phyloP scores from a whole-genome alignment of 2,797 vertebrate genomes.

The Carduelis carduelis region DNA sequence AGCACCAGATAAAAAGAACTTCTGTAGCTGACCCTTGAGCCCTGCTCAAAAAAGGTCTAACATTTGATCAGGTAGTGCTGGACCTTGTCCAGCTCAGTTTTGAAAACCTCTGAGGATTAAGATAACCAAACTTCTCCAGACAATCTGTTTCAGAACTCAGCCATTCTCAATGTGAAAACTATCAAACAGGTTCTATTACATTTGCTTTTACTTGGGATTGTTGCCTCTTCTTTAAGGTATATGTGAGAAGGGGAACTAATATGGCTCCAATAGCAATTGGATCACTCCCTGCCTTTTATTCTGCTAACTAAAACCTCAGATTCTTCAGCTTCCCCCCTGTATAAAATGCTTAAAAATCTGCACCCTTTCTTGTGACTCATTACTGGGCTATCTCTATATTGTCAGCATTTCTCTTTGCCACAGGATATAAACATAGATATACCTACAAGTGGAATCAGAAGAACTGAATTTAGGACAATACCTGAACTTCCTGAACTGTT shows the following conservation, averaged over 20 bases:
- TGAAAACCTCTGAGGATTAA: background rate
- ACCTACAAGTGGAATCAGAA: background rate
- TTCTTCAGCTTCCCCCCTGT: fast-evolving
- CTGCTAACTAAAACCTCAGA: background rate
- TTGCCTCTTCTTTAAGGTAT: background rate
- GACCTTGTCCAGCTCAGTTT: background rate
- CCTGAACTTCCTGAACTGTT: background rate
- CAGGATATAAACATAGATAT: background rate
- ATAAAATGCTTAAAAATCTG: background rate
- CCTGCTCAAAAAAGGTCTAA: background rate
- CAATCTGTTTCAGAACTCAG: background rate
- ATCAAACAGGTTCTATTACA: background rate
- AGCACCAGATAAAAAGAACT: background rate
- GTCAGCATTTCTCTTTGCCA: background rate
- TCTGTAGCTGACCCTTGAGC: background rate
- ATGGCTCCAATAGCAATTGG: fast-evolving
- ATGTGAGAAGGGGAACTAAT: background rate
- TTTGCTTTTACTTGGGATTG: background rate
- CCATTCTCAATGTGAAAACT: background rate
- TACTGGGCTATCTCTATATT: background rate
- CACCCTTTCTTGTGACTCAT: background rate
- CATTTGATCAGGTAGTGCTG: background rate
- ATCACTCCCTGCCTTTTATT: background rate
- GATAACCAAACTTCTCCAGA: background rate
- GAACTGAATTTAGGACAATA: background rate